Evolutionary conservation across 2,888 invertebrate species (phyloP).

Genomic region (Hyppa rectilinea): DNA sequence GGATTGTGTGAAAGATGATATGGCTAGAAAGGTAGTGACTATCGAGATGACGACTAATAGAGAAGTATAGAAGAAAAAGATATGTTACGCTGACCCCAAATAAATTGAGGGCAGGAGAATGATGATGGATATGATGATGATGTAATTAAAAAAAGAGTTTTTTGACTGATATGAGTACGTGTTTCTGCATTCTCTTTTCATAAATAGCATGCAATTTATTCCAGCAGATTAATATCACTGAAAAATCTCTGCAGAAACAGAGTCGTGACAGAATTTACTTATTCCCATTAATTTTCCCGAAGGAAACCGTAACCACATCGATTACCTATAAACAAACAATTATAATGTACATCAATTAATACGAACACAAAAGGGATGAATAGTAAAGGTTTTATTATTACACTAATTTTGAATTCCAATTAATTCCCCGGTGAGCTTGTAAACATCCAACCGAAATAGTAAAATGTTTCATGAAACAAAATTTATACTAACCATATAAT

Average conservation of each 20-base stretch:
- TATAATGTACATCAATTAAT: constrained; percentile 24
- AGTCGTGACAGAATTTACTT: neutral
- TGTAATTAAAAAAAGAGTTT: neutral
- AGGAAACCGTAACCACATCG: neutral
- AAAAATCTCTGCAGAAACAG: neutral
- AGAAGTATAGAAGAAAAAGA: no score
- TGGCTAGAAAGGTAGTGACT: no score
- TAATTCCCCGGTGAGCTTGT: constrained; percentile 26
- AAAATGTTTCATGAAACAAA: constrained; percentile 24
- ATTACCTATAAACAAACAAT: constrained; percentile 25
- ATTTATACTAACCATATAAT: neutral
- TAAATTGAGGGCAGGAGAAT: no score
- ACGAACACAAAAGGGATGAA: constrained; percentile 26
- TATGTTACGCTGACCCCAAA: no score
- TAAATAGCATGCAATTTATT: neutral
- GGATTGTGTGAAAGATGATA: no score
- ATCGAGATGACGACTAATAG: no score
- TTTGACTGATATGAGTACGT: no score
- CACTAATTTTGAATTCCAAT: constrained; percentile 25
- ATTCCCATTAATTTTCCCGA: neutral
- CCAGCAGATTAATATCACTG: neutral
- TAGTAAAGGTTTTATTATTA: constrained; percentile 28
- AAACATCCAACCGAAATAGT: constrained; percentile 16
- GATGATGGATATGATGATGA: no score
- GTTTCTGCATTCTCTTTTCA: neutral